A percentile compares a stretch with the other conserved stretches of the same genome.
These are phyloP conservation scores for Mesochorus sp. DNA, from an alignment of 2,888 invertebrate species.

Conservation along the genomic window DNA sequence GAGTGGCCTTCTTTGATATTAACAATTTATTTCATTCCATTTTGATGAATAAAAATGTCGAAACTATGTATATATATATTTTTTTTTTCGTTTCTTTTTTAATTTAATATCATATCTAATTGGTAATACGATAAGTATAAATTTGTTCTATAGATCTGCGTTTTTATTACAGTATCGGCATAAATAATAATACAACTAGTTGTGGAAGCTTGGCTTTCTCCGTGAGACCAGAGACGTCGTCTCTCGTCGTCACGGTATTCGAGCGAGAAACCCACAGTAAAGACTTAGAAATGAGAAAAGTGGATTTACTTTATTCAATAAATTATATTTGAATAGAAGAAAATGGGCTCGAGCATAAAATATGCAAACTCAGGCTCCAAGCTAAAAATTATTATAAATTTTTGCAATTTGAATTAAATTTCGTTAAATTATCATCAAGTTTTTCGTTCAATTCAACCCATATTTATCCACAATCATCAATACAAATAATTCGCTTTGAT, in stretches of 20 bases:
- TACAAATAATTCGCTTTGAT: no score
- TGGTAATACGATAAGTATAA: neutral
- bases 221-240: conserved; percentile 53
- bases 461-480: no score
- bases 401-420: no score
- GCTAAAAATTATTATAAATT: no score
- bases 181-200: neutral
- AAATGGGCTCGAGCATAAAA: no score
- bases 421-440: no score
- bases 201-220: conserved; percentile 61
- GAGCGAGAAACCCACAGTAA: conserved; percentile 52
- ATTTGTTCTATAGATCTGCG: neutral
- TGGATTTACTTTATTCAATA: neutral
- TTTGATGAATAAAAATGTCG: neutral
- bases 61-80: no score
- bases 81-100: no score
- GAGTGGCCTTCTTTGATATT: neutral
- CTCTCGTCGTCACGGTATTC: conserved; percentile 64
- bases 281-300: conserved; percentile 16
- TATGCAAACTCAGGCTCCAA: no score
- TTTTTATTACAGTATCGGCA: conserved; percentile 24
- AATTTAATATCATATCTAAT: no score
- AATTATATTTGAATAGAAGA: neutral
- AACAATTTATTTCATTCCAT: neutral
- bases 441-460: no score